Percentiles rank a stretch among this genome's conserved stretches.
These are phyloP conservation scores for Chrysemys picta DNA, from an alignment of 2,113 vertebrate genomes.

Conservation along the genomic window DNA sequence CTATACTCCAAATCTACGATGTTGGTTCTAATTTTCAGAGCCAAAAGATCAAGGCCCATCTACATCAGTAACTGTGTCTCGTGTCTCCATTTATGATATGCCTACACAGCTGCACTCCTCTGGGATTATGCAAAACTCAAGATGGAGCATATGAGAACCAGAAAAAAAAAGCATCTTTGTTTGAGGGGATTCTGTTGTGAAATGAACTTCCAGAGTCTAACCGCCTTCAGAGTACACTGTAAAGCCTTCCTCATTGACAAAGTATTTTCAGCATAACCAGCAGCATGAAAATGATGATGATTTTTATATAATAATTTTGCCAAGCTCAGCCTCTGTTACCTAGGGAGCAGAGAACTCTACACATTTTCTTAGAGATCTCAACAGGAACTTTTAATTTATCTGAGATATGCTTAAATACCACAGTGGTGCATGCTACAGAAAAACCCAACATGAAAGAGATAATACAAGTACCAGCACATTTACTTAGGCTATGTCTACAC, in stretches of 20 bases:
- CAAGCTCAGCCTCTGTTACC: background rate
- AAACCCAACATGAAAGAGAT: background rate
- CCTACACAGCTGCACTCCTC: background rate
- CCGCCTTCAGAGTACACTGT: background rate
- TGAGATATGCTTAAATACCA: background rate
- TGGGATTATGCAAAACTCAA: background rate
- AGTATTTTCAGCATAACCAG: background rate
- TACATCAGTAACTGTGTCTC: background rate
- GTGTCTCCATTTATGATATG: background rate
- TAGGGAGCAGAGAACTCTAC: background rate
- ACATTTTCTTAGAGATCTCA: background rate
- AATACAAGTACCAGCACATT: constrained; percentile 17
- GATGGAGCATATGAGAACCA: background rate
- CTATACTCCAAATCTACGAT: background rate
- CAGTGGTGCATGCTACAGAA: constrained; percentile 5
- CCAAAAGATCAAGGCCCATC: background rate
- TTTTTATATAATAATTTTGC: background rate
- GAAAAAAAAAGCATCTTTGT: background rate
- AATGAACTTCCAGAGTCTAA: background rate
- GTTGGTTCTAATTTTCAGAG: background rate
- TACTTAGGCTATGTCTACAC: background rate
- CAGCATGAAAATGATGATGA: background rate
- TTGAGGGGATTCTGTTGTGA: background rate
- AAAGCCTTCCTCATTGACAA: background rate
- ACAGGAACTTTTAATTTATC: background rate